Conservation (phyloP, 64 coral and sea anemone species). For the Montipora capricornis region DNA sequence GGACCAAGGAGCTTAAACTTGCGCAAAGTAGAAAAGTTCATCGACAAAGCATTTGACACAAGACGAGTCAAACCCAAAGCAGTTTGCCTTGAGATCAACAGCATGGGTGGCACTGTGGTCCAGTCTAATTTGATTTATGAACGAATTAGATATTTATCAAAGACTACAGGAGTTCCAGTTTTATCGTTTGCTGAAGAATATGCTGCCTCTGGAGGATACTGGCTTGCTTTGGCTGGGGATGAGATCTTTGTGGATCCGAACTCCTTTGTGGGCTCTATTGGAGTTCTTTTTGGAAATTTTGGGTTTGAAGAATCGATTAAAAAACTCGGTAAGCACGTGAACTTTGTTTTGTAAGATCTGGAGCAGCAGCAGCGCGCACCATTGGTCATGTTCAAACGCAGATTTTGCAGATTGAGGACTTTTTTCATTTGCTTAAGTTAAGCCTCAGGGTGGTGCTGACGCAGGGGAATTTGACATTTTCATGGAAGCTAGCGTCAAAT, state of each 20-base stretch:
- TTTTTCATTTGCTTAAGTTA: too few relatives aligned
- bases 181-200: slow-evolving; percentile 81
- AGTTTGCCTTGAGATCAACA: slow-evolving; percentile 89
- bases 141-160: slow-evolving; percentile 72
- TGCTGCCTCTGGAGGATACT: slow-evolving; percentile 82
- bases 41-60: slow-evolving; percentile 79
- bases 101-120: slow-evolving; percentile 71
- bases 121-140: slow-evolving; percentile 85
- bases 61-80: slow-evolving; percentile 92
- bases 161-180: slow-evolving; percentile 70
- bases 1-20: slow-evolving; percentile 43
- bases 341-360: not conserved
- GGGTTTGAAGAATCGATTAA: slow-evolving; percentile 86
- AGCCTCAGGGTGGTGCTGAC: too few relatives aligned
- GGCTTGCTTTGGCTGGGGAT: slow-evolving; percentile 85
- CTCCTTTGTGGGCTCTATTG: slow-evolving; percentile 79
- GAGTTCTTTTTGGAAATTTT: slow-evolving; percentile 59
- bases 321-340: slow-evolving; percentile 75
- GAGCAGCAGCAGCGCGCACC: too few relatives aligned
- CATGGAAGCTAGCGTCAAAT: too few relatives aligned
- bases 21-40: slow-evolving; percentile 71
- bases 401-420: too few relatives aligned
- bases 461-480: too few relatives aligned
- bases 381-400: too few relatives aligned
- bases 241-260: slow-evolving; percentile 90